Evolutionary conservation across 2,888 invertebrate species (phyloP).

Genomic region (Phortica okadai): DNA sequence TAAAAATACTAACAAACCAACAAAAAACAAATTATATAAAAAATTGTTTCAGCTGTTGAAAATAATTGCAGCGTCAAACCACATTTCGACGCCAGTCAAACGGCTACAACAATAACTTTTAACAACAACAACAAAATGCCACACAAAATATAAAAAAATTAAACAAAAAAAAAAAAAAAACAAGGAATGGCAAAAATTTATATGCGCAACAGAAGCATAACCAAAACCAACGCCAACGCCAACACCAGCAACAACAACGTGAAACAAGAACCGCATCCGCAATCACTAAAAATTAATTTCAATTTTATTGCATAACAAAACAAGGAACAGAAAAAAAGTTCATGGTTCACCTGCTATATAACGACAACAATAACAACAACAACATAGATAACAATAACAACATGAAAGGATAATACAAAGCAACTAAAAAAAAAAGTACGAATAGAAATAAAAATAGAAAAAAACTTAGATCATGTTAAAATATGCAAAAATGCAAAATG

Average conservation of each 20-base stretch:
- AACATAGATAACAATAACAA: conserved; percentile 30
- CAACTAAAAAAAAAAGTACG: conserved; percentile 10
- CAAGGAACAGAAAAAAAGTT: conserved; percentile 18
- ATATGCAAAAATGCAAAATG: conserved; percentile 47
- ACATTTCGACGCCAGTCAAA: conserved; percentile 40
- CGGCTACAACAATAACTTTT: conserved; percentile 11
- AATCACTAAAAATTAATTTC: conserved; percentile 70
- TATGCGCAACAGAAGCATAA: conserved; percentile 1
- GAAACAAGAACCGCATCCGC: conserved; percentile 64
- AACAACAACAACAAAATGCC: conserved; percentile 44
- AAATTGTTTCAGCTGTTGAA: conserved; percentile 59
- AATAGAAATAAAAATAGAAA: conserved; percentile 48
- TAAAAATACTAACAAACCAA: neutral
- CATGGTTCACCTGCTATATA: conserved; percentile 19
- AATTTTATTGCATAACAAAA: conserved; percentile 62
- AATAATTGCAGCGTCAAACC: conserved; percentile 61
- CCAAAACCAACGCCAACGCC: conserved; percentile 11
- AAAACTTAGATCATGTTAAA: conserved; percentile 46
- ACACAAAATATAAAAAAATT: neutral
- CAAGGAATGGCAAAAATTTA: neutral
- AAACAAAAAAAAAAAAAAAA: neutral
- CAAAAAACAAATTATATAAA: conserved; percentile 44
- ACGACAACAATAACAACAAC: conserved; percentile 1
- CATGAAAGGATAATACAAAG: neutral
- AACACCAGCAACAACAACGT: conserved; percentile 34